Percentiles rank a stretch among this genome's conserved stretches.
Conservation (phyloP, 2,797 vertebrate species). For the Acanthiza pusilla region DNA sequence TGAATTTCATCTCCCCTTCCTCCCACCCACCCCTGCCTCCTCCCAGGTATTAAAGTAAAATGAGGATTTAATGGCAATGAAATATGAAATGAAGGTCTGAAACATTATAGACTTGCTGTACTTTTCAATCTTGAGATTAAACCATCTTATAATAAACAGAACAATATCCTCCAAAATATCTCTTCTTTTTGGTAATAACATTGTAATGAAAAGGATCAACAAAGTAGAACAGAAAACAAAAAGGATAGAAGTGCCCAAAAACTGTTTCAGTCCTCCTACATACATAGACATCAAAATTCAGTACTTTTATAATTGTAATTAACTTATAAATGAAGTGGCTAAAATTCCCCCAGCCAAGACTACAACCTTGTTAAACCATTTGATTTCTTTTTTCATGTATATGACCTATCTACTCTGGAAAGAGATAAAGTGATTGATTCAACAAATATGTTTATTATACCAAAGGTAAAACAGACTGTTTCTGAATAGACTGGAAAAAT, state of each 20-base stretch:
- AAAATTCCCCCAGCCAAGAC: background rate
- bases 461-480: background rate
- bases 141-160: background rate
- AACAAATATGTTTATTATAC: background rate
- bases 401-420: background rate
- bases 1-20: background rate
- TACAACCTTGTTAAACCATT: background rate
- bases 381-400: background rate
- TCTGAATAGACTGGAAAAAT: background rate
- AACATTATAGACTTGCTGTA: background rate
- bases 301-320: background rate
- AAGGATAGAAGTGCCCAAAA: background rate
- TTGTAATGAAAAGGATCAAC: background rate
- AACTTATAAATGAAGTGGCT: background rate
- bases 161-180: background rate
- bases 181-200: background rate
- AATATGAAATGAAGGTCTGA: background rate
- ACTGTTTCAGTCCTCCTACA: background rate
- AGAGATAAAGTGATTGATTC: background rate
- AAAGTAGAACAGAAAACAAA: background rate
- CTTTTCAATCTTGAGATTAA: background rate
- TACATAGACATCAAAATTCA: background rate
- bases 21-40: rapidly evolving
- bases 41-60: background rate
- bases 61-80: background rate